Base-by-base conservation (phyloP, 1,140 invertebrate genomes). In the Steinernema feltiae region DNA sequence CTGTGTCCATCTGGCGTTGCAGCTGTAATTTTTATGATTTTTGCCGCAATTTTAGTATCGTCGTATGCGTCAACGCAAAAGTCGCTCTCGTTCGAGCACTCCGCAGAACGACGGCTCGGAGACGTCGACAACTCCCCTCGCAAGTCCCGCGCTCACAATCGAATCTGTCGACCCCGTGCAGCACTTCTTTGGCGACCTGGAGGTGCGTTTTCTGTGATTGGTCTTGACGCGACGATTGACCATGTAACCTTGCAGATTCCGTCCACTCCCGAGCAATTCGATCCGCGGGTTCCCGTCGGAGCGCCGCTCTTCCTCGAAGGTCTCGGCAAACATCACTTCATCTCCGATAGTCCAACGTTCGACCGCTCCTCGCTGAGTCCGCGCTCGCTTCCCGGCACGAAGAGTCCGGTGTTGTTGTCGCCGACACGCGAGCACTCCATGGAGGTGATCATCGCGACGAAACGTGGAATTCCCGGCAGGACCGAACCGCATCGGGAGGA, bases 301-400 rank as follows among this genome's bases (percentile, higher is more conserved):
- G 82, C 82, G n/a, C 84, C 84, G 41, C 71, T 85, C 7, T 78
- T 85, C 74, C 48, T 86, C 18, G 79, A 84, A 72, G 77, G 71
- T 31, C 71, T 85, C n/a, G 35, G 70, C 24, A 69, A 71, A 24
- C 29, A 78, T 18, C 70, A 73, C 32, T 21, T 79, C 0, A 77
- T 46, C 15, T 46, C 77, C 29, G 72, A 79, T 21, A 79, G 72
- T 63, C 53, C 53, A 3, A 63, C 53, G 53, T 17, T 63, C 24
- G 53, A 63, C 53, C 15, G 53, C 15, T 63, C 53, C 24, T 63
- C 48, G 72, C 70, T 30, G 72, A 77, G 72, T 71, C 73, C 69
- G 53, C 73, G 75, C 30, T 75, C 72, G 2, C 48, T 53, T 30
- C 81, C 81, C 15, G 84, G 84, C n/a, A 81, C 76, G 17, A 85